phyloP scores from a whole-genome alignment of 1,140 invertebrate species.

The Oncopeltus fasciatus region DNA sequence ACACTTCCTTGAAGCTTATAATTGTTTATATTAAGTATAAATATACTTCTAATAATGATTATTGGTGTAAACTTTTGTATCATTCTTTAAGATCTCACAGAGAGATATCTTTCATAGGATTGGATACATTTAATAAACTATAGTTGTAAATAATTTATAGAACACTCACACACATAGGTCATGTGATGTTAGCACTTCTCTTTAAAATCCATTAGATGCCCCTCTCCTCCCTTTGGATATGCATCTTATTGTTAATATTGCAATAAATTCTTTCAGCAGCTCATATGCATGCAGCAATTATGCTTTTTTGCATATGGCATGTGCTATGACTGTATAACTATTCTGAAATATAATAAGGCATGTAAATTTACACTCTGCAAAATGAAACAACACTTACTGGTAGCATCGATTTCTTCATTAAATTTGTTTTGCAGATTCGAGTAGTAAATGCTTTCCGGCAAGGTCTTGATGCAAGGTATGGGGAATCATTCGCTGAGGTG shows the following conservation, averaged over 20 bases:
- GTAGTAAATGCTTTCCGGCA: conserved; percentile 98
- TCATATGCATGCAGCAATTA: conserved; percentile 12
- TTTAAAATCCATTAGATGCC: neutral
- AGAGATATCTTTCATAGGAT: no score
- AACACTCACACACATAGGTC: conserved; percentile 2
- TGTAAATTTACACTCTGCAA: neutral
- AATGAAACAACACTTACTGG: no score
- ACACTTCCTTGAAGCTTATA: no score
- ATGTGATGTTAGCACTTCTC: neutral
- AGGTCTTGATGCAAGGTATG: conserved; percentile 86
- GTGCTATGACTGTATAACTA: no score
- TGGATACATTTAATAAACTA: no score
- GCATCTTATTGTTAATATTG: conserved; percentile 2
- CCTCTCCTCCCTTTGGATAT: neutral
- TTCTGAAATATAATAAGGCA: neutral
- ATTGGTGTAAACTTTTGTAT: no score
- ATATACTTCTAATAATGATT: no score
- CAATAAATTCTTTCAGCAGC: conserved; percentile 13
- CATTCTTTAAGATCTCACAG: no score
- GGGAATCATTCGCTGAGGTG: conserved; percentile 79
- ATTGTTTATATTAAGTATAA: no score
- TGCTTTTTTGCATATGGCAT: conserved; percentile 8
- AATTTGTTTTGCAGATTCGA: conserved; percentile 63
- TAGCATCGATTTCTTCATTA: conserved; percentile 19
- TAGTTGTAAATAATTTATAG: neutral